These are phyloP conservation scores for Hymenopus coronatus DNA, from an alignment of 2,888 invertebrate genomes.

Conservation along the genomic window DNA sequence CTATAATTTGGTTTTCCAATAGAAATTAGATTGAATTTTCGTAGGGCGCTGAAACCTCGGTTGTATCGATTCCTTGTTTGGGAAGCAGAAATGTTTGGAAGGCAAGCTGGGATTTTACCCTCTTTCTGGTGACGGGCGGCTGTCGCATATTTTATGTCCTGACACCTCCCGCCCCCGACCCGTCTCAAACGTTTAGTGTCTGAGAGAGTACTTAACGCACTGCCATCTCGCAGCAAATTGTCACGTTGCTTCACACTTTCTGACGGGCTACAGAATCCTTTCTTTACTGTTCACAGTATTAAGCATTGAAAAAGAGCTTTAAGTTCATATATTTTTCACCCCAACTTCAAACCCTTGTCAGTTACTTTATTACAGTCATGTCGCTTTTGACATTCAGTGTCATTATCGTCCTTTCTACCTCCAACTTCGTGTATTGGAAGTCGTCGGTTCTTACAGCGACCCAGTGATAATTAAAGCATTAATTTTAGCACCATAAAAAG, in stretches of 20 bases:
- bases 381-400: not conserved
- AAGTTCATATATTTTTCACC: too few species aligned
- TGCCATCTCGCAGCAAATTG: not conserved
- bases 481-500: too few species aligned
- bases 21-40: not conserved
- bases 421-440: not conserved
- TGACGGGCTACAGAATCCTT: too few species aligned
- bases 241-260: not conserved
- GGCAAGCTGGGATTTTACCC: not conserved
- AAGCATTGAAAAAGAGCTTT: not conserved
- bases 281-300: too few species aligned
- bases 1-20: not conserved
- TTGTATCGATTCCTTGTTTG: not conserved
- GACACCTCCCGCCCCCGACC: too few species aligned
- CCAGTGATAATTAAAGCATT: too few species aligned
- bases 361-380: not conserved
- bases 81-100: too few species aligned
- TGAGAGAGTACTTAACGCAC: not conserved
- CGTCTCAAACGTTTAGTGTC: not conserved
- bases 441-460: too few species aligned
- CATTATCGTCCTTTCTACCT: not conserved
- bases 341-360: too few species aligned
- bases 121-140: not conserved
- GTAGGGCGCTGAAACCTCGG: not conserved
- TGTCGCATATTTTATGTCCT: too few species aligned